Conservation (phyloP, 2,888 invertebrate species). For the Erebia aethiops region DNA sequence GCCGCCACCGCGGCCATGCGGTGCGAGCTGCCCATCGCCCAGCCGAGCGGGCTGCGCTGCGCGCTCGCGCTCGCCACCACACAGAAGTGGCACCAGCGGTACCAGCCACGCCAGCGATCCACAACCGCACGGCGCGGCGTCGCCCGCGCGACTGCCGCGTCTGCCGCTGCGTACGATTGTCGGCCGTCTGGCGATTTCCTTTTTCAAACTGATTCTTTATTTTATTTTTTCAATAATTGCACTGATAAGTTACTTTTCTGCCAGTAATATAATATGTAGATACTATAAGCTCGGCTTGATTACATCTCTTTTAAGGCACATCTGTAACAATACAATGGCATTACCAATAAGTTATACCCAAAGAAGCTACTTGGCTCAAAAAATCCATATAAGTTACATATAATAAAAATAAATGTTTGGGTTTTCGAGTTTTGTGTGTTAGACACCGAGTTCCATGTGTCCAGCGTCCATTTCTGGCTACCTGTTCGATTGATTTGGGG, state of each 20-base stretch:
- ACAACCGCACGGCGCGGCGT: slow-evolving; percentile 65
- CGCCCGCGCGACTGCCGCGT: slow-evolving; percentile 64
- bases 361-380: too few relatives aligned
- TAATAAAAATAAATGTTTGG: too few relatives aligned
- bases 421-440: too few relatives aligned
- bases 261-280: slow-evolving; percentile 37
- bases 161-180: slow-evolving; percentile 27
- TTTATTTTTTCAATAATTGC: slow-evolving; percentile 37
- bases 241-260: slow-evolving; percentile 42
- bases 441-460: too few relatives aligned
- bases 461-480: too few relatives aligned
- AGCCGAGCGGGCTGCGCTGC: slow-evolving; percentile 80
- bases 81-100: slow-evolving; percentile 63
- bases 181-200: slow-evolving; percentile 36
- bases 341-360: too few relatives aligned
- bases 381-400: too few relatives aligned
- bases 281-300: slow-evolving; percentile 45
- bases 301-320: slow-evolving; percentile 45
- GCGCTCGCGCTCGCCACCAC: slow-evolving; percentile 68
- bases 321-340: slow-evolving; percentile 57
- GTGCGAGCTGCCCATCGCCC: slow-evolving; percentile 86
- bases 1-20: slow-evolving; percentile 84
- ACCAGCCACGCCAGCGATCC: slow-evolving; percentile 70
- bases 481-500: too few relatives aligned
- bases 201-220: slow-evolving; percentile 41